phyloP scores from a whole-genome alignment of 2,888 invertebrate species.

The Drosophila ezoana region DNA sequence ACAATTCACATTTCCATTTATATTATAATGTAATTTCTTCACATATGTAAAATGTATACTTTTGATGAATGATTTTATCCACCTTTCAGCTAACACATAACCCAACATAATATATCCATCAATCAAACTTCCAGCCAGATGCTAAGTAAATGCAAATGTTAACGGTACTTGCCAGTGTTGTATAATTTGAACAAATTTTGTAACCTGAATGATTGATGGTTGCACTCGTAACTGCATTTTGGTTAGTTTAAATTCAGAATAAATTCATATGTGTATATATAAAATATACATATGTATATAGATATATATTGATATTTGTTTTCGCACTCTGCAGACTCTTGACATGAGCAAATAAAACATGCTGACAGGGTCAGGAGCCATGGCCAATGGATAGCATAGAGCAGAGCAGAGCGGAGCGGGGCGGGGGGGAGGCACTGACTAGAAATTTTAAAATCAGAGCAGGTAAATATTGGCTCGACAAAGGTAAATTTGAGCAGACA shows the following conservation, averaged over 20 bases:
- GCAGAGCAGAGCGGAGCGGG: background rate
- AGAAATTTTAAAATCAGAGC: conserved; percentile 73
- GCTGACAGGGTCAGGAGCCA: conserved; percentile 43
- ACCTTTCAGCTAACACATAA: background rate
- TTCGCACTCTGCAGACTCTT: conserved; percentile 63
- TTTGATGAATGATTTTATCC: background rate
- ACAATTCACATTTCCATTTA: no score
- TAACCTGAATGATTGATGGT: conserved; percentile 33
- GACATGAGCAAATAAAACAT: conserved; percentile 62
- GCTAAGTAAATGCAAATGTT: conserved; percentile 22
- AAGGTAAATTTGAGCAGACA: conserved; percentile 39
- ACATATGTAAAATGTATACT: no score
- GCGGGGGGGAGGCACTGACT: conserved; percentile 26
- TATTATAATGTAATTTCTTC: no score
- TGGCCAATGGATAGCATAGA: conserved; percentile 12
- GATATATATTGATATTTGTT: conserved; percentile 55
- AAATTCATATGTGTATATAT: conserved; percentile 1
- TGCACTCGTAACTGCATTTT: conserved; percentile 16
- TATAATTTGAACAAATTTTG: conserved; percentile 17
- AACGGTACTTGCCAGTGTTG: conserved; percentile 13
- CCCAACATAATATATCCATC: conserved; percentile 6
- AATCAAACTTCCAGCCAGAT: conserved; percentile 3
- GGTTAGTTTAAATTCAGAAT: conserved; percentile 12
- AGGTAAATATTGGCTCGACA: conserved; percentile 64
- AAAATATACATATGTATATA: background rate